Conservation (phyloP, 2,113 vertebrate species). For the Quiscalus mexicanus region DNA sequence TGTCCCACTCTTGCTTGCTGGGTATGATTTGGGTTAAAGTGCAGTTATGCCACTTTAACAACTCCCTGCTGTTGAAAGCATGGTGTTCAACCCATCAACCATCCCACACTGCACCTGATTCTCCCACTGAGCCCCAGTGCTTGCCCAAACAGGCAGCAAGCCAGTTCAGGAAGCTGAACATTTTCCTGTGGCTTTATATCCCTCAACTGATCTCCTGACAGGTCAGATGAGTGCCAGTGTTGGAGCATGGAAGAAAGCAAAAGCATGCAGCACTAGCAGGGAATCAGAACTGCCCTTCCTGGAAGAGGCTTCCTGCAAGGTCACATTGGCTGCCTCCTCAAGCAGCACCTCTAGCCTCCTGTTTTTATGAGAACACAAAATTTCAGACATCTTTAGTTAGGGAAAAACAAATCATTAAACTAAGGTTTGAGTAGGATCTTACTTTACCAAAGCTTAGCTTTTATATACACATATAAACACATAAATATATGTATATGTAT, state of each 20-base stretch:
- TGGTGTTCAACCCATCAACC: neutral
- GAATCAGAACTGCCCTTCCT: neutral
- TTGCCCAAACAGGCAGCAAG: neutral
- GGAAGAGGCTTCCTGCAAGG: neutral
- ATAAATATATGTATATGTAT: neutral
- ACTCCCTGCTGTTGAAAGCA: fast-evolving
- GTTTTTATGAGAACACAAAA: neutral
- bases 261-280: neutral
- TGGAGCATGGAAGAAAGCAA: neutral
- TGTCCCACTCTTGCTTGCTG: fast-evolving
- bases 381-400: neutral
- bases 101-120: neutral
- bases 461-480: neutral
- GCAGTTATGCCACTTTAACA: neutral
- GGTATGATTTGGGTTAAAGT: neutral
- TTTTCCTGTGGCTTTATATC: neutral
- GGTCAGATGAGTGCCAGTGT: neutral
- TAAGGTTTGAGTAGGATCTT: neutral
- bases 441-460: neutral
- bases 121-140: neutral
- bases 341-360: neutral
- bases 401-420: neutral
- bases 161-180: neutral
- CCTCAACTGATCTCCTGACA: neutral
- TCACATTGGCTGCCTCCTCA: neutral